Base-by-base conservation (phyloP, 2,113 vertebrate genomes). In the Monopterus albus region DNA sequence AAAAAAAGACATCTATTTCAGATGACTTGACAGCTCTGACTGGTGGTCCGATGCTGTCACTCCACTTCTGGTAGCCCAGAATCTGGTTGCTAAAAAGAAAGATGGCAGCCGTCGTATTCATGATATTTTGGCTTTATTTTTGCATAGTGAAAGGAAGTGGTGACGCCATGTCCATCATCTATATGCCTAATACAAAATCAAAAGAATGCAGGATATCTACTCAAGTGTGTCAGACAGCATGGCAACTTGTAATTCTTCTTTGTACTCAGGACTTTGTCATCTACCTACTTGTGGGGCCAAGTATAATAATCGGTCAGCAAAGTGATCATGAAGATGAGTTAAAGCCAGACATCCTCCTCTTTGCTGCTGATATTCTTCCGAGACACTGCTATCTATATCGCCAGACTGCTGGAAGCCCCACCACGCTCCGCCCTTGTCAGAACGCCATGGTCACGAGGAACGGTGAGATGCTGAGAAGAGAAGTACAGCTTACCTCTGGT, bases 231-330 rank as follows among this genome's bases (percentile, higher is more conserved):
- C 12, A 52, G 35, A n/a, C 14, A 17, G 2, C 46, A 10, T 40
- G 17, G 7, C 65, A 26, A 66, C 31, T 17, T 33, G 2, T 57
- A 2, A 5, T 28, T 60, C 42, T 38, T 57, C n/a, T 83, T 53
- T 66, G 8, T 45, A 8, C 43, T 47, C 75, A 94, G 94, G 94
- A 94, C 69, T 93, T 92, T 26, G 58, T 95, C 53, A 87, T 95
- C 65, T 93, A 94, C 67, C 65, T 91, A 4, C 85, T 95, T 12
- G 79, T 57, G 1, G 82, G 79, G 18, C 76, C 74, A 26, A 81
- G 53, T 26, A 77, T 90, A n/a, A 26, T 89, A 6, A 87, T 94
- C 0, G 94, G 94, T 7, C 79, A 51, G 3, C 40, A 59, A 17
- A 20, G 40, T 14, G 69, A 82, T 7, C 33, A 13, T 0, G 75